phyloP scores from a whole-genome alignment of 2,797 vertebrate genomes.

The Mus minutoides region DNA sequence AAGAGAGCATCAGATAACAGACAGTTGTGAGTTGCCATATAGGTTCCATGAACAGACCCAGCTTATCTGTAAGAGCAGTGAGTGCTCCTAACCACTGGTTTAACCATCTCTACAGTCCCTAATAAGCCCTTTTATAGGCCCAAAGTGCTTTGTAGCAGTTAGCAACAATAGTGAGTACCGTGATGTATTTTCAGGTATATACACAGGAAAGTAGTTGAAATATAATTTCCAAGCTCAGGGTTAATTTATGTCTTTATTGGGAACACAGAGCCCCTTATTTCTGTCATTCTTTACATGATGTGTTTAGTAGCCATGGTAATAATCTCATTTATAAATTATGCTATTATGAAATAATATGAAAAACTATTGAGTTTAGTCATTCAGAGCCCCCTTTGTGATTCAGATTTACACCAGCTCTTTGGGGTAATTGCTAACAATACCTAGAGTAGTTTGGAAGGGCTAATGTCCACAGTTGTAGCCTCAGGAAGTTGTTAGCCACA shows the following conservation, averaged over 20 bases:
- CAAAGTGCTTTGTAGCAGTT: background rate
- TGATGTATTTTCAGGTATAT: background rate
- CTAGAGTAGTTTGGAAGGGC: background rate
- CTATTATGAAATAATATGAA: background rate
- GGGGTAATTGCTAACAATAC: background rate
- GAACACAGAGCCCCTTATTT: background rate
- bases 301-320: background rate
- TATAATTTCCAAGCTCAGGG: constrained; percentile 14
- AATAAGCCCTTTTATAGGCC: background rate
- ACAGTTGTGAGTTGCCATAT: background rate
- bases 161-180: background rate
- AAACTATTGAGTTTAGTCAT: background rate
- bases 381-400: background rate
- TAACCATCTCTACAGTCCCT: background rate
- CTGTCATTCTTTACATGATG: background rate
- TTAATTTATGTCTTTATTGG: constrained; percentile 24
- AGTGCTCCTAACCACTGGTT: background rate
- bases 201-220: constrained; percentile 14
- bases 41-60: background rate
- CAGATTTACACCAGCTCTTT: background rate
- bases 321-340: background rate
- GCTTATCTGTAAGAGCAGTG: background rate
- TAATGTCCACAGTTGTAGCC: background rate
- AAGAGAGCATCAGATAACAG: background rate
- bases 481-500: background rate